phyloP scores from a whole-genome alignment of 2,797 vertebrate species.

The Alcedo atthis region DNA sequence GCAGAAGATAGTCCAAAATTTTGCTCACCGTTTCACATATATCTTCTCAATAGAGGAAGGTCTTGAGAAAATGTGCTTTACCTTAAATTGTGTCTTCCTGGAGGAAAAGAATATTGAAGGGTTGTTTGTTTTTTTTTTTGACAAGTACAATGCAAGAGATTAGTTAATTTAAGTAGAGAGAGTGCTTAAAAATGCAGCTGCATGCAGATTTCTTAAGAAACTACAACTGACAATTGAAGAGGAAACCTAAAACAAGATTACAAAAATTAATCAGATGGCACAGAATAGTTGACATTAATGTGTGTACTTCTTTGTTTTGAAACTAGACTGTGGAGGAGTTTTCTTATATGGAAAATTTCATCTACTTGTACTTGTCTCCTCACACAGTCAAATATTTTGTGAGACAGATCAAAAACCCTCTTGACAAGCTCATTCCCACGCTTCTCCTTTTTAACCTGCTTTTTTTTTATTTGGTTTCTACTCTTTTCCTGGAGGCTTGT shows the following conservation, averaged over 20 bases:
- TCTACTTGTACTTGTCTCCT: slow-evolving; percentile 67
- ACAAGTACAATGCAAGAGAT: background rate
- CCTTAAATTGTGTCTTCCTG: background rate
- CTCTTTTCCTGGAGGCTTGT: slow-evolving; percentile 10
- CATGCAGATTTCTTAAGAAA: slow-evolving; percentile 52
- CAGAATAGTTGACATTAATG: slow-evolving; percentile 62
- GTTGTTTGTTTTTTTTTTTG: background rate
- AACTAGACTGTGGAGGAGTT: slow-evolving; percentile 69
- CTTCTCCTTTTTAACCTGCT: slow-evolving; percentile 54
- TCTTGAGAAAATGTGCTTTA: slow-evolving; percentile 42
- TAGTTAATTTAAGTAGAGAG: slow-evolving; percentile 32
- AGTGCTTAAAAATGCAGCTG: slow-evolving; percentile 47
- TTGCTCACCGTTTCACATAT: slow-evolving; percentile 83
- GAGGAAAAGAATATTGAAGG: background rate
- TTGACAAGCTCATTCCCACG: slow-evolving; percentile 67
- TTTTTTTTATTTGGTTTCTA: slow-evolving; percentile 13
- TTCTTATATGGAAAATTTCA: slow-evolving; percentile 58
- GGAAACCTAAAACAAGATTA: slow-evolving; percentile 65
- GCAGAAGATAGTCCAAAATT: slow-evolving; percentile 71
- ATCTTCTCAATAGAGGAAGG: slow-evolving; percentile 81
- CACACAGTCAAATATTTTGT: slow-evolving; percentile 69
- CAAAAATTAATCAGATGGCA: slow-evolving; percentile 62
- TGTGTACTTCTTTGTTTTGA: slow-evolving; percentile 70
- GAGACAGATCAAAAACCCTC: slow-evolving; percentile 69
- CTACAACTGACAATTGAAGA: slow-evolving; percentile 62